phyloP scores from a whole-genome alignment of 2,113 vertebrate genomes.

The Sturnira hondurensis region DNA sequence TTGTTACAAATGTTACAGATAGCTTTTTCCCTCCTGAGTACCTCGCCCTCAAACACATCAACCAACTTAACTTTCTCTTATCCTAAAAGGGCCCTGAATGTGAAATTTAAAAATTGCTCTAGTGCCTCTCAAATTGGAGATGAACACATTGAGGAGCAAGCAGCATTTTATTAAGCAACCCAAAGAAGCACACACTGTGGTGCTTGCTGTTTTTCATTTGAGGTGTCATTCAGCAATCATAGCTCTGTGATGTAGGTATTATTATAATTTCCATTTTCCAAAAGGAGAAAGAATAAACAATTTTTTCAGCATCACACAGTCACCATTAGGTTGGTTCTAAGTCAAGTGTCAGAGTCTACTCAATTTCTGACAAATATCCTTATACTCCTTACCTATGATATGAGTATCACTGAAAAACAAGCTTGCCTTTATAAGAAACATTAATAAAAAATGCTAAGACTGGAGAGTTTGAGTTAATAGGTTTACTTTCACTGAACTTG shows the following conservation, averaged over 20 bases:
- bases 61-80: not conserved
- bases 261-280: not conserved
- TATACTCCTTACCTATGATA: not conserved
- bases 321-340: not conserved
- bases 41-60: not conserved
- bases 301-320: not conserved
- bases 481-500: not conserved
- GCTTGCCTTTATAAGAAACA: not conserved
- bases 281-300: not conserved
- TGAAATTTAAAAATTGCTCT: not conserved
- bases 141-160: not conserved
- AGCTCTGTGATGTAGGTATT: not conserved
- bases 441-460: not conserved
- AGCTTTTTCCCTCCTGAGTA: not conserved
- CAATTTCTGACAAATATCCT: not conserved
- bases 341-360: not conserved
- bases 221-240: not conserved
- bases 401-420: not conserved
- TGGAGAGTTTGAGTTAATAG: not conserved
- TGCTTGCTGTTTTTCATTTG: not conserved
- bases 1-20: not conserved
- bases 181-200: not conserved
- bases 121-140: not conserved
- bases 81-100: not conserved
- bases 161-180: not conserved